Conservation (phyloP, 2,797 vertebrate species). For the Rhynchotus rufescens region DNA sequence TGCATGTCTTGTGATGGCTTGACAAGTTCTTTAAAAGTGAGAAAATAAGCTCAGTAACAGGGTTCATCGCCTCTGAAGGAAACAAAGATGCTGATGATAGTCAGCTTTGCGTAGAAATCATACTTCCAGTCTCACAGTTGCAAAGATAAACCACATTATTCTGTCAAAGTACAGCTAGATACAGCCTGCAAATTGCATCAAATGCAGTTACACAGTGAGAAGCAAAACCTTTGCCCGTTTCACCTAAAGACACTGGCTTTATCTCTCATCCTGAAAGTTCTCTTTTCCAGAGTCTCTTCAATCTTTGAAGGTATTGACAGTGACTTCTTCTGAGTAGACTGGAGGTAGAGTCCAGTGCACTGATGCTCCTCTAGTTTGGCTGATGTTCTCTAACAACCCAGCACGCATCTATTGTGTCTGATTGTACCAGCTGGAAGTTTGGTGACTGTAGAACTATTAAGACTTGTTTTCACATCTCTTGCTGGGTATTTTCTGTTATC, state of each 20-base stretch:
- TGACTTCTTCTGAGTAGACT: constrained; percentile 27
- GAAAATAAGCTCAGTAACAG: neutral
- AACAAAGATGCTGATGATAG: neutral
- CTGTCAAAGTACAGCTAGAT: constrained; percentile 2
- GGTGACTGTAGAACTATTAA: neutral
- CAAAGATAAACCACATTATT: neutral
- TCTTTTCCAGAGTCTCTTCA: neutral
- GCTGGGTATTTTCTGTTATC: neutral
- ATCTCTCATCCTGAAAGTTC: neutral
- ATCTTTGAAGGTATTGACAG: constrained; percentile 25
- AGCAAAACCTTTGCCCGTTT: neutral
- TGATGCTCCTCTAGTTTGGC: neutral
- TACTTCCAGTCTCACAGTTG: neutral
- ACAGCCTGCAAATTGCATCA: constrained; percentile 10
- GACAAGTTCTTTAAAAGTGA: neutral
- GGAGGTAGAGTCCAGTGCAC: neutral
- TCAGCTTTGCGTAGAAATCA: constrained; percentile 15
- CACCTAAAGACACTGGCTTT: constrained; percentile 23
- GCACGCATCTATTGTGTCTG: constrained; percentile 18
- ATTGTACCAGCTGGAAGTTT: neutral
- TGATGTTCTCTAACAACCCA: constrained; percentile 3
- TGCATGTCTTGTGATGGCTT: neutral
- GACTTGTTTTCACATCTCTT: constrained; percentile 2
- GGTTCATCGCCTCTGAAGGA: constrained; percentile 12
- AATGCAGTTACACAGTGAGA: neutral